These are phyloP conservation scores for Drosophila pruinosa DNA, from an alignment of 1,140 invertebrate species.

Conservation along the genomic window DNA sequence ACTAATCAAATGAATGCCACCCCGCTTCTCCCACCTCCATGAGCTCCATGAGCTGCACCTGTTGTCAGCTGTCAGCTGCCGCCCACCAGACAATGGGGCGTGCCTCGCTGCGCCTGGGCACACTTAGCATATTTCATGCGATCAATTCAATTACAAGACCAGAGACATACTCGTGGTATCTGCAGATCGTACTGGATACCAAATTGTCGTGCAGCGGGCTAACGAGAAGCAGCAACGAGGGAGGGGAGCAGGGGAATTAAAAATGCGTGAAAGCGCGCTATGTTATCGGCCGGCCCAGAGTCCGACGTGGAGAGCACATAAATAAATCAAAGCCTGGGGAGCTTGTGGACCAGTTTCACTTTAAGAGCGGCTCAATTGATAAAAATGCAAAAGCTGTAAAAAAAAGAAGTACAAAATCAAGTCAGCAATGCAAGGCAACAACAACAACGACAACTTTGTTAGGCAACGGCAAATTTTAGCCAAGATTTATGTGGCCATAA, in stretches of 20 bases:
- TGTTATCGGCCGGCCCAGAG: conserved; percentile 40
- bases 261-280: conserved; percentile 73
- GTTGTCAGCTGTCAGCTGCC: conserved; percentile 52
- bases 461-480: conserved; percentile 75
- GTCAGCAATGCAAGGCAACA: conserved; percentile 13
- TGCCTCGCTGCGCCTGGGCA: conserved; percentile 14
- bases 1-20: conserved; percentile 27
- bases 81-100: conserved; percentile 30
- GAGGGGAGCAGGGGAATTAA: conserved; percentile 44
- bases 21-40: background rate
- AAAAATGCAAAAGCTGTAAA: conserved; percentile 27
- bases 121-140: conserved; percentile 68
- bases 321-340: conserved; percentile 67
- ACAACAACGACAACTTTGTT: conserved; percentile 57
- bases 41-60: conserved; percentile 22
- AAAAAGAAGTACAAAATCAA: conserved; percentile 46
- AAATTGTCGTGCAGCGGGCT: background rate
- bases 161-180: background rate
- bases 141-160: conserved; percentile 60
- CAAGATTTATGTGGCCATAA: conserved; percentile 79
- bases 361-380: conserved; percentile 60
- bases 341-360: conserved; percentile 60
- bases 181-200: background rate
- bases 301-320: conserved; percentile 42
- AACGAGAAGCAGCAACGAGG: background rate